Evolutionary conservation across 1,140 invertebrate species (phyloP).

Genomic region (Phymorhynchus buccinoides): DNA sequence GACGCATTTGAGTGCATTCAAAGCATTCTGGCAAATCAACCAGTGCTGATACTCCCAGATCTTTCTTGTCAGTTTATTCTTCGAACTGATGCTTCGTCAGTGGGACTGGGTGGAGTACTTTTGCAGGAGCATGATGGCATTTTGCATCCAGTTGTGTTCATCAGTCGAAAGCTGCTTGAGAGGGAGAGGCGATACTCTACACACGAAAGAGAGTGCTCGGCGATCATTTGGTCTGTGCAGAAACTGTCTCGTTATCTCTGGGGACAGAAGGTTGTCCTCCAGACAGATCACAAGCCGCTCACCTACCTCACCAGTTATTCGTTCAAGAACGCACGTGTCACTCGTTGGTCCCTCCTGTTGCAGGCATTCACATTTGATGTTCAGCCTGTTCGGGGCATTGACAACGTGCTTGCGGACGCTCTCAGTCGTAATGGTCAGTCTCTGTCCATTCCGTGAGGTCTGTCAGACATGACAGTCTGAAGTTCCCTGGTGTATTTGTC

Average conservation of each 20-base stretch:
- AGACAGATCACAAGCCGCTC: conserved; percentile 15
- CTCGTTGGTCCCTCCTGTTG: neutral
- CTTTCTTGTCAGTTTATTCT: neutral
- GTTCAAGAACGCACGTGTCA: neutral
- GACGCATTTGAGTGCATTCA: neutral
- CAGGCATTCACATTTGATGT: neutral
- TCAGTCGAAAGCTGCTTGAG: neutral
- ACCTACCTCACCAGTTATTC: neutral
- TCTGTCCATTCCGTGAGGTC: neutral
- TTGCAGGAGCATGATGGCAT: neutral
- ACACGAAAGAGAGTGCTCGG: neutral
- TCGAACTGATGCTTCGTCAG: neutral
- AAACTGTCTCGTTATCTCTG: neutral
- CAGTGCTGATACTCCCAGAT: neutral
- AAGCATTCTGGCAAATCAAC: neutral
- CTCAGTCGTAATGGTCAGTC: neutral
- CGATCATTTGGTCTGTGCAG: neutral
- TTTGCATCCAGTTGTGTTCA: neutral
- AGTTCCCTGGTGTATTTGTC: too few relatives aligned
- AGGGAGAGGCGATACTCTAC: neutral
- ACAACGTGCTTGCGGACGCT: neutral
- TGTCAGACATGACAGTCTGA: too few relatives aligned
- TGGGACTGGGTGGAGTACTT: neutral
- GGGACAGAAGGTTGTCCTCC: neutral
- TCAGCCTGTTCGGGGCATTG: neutral